Base-by-base conservation (phyloP, 2,888 invertebrate species). In the Drosophila recens region DNA sequence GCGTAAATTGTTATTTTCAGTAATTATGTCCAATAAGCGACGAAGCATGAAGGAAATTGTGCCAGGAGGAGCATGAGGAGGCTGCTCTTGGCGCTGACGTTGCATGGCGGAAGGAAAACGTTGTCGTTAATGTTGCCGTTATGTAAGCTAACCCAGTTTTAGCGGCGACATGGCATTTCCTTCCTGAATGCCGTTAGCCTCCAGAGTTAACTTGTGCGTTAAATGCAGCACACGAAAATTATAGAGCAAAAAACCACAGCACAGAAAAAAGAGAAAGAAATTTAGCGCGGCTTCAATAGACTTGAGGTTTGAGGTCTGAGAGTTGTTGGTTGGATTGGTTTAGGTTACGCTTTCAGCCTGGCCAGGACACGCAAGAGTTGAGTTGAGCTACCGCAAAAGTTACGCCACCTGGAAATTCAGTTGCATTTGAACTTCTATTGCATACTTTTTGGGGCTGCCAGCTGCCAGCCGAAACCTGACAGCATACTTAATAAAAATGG, bases 111-210 rank as follows among this genome's bases (percentile, higher is more conserved):
- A 86, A 85, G 84, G 86, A 85, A 85, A 79, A 73, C 76, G 86
- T 79, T 86, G 84, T 86, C 84, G 84, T 85, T 86, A 85, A 86
- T 84, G 82, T 82, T 86, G 69, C 76, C 85, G 83, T 87, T 87
- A 87, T 86, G 80, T 79, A 86, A 87, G 86, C 86, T 84, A 87
- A 87, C 87, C 86, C 87, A 86, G 82, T 83, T 86, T 86, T 82
- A 82, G 82, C 84, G 86, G 80, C 87, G 86, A 86, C 86, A 86
- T 85, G 82, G 80, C 86, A 82, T 82, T 86, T 87, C 86, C 86
- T 80, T 80, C 80, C 80, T 76, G 68, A 65, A 67, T 61, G 72
- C 74, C 66, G 8, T 46, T 52, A 51, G 34, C 46, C 40, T 42
- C 30, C 17, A 38, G 15, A 23, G 48, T 34, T 42, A 27, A 42